Evolutionary conservation across 2,113 vertebrate genomes (phyloP), one percentile per base, ranked within the genome.

Genomic region (Chiloscyllium plagiosum): DNA sequence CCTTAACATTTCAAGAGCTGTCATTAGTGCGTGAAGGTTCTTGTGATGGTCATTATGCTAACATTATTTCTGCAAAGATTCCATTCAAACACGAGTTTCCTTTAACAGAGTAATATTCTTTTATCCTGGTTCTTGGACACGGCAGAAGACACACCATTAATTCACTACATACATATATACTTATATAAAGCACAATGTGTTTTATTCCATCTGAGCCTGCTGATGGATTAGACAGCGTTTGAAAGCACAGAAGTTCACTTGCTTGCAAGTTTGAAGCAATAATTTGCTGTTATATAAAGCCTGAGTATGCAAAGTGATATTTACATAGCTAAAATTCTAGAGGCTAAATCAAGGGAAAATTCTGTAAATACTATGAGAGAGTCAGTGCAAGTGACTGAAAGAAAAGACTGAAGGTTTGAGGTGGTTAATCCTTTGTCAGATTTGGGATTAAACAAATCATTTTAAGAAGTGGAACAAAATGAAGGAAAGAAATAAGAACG

Each of bases 141-240:
- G 1, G 66, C 89, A 93, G 87, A 66, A n/a, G 61, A 2, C 56
- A 22, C 33, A 93, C 89, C 37, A 61, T 93, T 93, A 42, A 83
- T 37, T 83, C 13, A 42, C 78, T 37, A 37, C 56, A 61, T 12
- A 61, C 56, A 12, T 61, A 61, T 61, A 61, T 10, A 61, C 56
- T 61, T 61, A 61, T 2, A 93, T 89, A 61, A 7, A 93, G 66
- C 89, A 93, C 29, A 92, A 65, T n/a, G 20, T 17, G 66, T 93
- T 93, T 33, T 93, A 66, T 93, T 93, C 89, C 89, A 37, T 33
- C 89, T 66, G 89, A 93, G 61, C 89, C 66, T 93, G 89, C 61
- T 66, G 65, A 93, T 93, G 20, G 65, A 93, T 68, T 68, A n/a
- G 33, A 65, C 61, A 66, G 17, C 66, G 33, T 92, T 33, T 92